Evolutionary conservation across 2,113 vertebrate genomes (phyloP), one percentile per base, ranked within the genome.

Genomic region (Hippocampus mohnikei): DNA sequence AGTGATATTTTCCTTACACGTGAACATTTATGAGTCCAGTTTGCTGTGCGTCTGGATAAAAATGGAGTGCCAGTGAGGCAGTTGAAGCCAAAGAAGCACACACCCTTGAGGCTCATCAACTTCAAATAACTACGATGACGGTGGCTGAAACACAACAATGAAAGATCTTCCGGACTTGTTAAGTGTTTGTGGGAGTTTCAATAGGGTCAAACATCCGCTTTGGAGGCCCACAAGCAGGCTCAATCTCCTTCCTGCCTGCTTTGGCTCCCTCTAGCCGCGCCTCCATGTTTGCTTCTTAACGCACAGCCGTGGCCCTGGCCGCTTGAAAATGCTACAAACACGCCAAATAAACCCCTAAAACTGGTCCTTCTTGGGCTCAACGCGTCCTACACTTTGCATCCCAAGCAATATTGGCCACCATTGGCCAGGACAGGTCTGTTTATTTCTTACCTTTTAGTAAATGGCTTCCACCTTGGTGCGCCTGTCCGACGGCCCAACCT

Each of bases 191-290:
- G 46, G 89, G 81, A 80, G 79, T 15, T 64, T 18, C 67, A 37
- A 62, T 70, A 2, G 27, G 48, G n/a, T 27, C 27, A n/a, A 52
- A 73, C 66, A 85, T 55, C 63, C 66, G 13, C 42, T 69, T 10
- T 76, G 52, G 79, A 67, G 80, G 40, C 46, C 65, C 80, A 75
- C 7, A 10, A 5, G 3, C 6, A 2, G 50, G 7, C 5, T 53
- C 67, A 75, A 67, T 70, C 62, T 64, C 69, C 71, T 72, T 48
- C 67, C 25, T 67, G 33, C 80, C 73, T 74, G 87, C 86, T 90
- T 74, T 91, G 88, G 92, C 92, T 92, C 89, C 93, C 92, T 87
- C 91, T 93, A 91, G 88, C 90, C 82, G 87, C 78, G 67, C 80
- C 76, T 89, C 81, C 86, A 87, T 89, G 73, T 88, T 91, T 89